A percentile compares a stretch with the other conserved stretches of the same genome.
phyloP scores from a whole-genome alignment of 2,888 invertebrate species.

The Diplolepis rosae region DNA sequence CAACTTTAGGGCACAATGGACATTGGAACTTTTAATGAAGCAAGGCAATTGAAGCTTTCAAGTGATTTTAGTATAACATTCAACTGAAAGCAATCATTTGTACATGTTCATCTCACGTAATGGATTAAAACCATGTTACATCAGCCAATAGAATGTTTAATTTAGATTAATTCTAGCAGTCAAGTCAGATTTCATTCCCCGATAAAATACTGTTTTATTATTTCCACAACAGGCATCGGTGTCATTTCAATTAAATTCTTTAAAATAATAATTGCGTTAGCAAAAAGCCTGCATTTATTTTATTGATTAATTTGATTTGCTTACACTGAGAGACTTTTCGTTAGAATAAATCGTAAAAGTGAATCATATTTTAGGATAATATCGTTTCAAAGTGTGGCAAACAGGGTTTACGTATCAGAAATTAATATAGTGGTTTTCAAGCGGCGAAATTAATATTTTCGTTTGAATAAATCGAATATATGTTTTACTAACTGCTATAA shows the following conservation, averaged over 20 bases:
- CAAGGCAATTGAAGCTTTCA: not conserved
- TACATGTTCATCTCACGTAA: not conserved
- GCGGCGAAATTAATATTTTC: too few species aligned
- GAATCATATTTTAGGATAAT: too few species aligned
- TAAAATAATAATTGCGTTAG: constrained; percentile 7
- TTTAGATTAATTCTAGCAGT: not conserved
- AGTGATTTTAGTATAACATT: not conserved
- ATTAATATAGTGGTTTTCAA: too few species aligned
- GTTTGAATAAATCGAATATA: too few species aligned
- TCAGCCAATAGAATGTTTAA: not conserved
- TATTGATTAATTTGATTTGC: too few species aligned
- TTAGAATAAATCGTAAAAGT: too few species aligned
- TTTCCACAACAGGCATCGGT: constrained; percentile 12
- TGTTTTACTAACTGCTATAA: too few species aligned
- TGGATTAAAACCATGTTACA: not conserved
- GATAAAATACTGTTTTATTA: not conserved
- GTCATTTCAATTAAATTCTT: constrained; percentile 23
- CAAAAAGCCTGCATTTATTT: constrained; percentile 17
- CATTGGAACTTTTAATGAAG: constrained; percentile 10
- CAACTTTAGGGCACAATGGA: not conserved
- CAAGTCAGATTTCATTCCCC: not conserved
- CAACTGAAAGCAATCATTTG: not conserved
- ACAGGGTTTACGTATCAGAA: too few species aligned
- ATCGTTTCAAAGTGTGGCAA: too few species aligned
- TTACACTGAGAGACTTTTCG: too few species aligned